Conservation (phyloP, 2,888 invertebrate genomes). For the Priocnemis perturbator region DNA sequence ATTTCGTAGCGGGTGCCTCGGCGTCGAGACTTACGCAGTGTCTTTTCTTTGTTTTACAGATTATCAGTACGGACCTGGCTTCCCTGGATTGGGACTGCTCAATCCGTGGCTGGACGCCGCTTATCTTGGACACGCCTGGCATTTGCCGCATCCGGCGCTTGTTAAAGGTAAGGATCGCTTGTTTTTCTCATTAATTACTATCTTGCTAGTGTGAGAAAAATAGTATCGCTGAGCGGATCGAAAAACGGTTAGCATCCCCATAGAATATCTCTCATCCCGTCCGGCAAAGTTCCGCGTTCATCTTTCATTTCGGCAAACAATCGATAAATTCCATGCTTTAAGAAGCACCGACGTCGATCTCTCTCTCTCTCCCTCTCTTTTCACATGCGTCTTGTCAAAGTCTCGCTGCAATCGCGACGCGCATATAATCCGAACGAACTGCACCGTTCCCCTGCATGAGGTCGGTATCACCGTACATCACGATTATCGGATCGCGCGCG, state of each 20-base stretch:
- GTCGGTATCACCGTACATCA: constrained; percentile 10
- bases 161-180: constrained; percentile 79
- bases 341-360: too few species aligned
- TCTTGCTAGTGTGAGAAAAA: too few species aligned
- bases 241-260: too few species aligned
- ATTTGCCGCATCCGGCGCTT: constrained; percentile 77
- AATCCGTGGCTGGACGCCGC: constrained; percentile 92
- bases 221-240: too few species aligned
- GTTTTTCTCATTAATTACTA: too few species aligned
- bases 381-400: not conserved
- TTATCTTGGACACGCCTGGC: constrained; percentile 86
- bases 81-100: constrained; percentile 79
- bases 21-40: too few species aligned
- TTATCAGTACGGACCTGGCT: constrained; percentile 86
- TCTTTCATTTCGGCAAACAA: too few species aligned
- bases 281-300: not conserved
- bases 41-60: constrained; percentile 76
- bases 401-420: not conserved
- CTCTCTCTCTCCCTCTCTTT: not conserved
- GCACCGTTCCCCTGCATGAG: too few species aligned
- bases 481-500: constrained; percentile 11
- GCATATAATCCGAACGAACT: not conserved
- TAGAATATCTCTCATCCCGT: too few species aligned
- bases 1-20: not conserved
- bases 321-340: too few species aligned